phyloP scores from a whole-genome alignment of 2,888 invertebrate genomes.

The Hylaea fasciaria region DNA sequence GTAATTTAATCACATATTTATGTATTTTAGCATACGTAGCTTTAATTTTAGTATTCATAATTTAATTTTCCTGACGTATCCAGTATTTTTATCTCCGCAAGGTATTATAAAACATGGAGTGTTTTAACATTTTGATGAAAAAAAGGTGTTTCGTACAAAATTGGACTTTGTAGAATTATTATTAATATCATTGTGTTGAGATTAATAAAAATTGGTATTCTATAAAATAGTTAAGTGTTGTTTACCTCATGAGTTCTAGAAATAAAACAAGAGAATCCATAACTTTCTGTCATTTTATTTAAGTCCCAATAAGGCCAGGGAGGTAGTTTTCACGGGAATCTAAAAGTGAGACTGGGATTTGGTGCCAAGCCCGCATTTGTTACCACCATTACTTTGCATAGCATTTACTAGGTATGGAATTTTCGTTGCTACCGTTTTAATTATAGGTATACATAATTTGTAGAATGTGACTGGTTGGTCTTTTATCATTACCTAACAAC shows the following conservation, averaged over 20 bases:
- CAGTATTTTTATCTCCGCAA: constrained; percentile 62
- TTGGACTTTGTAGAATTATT: constrained; percentile 47
- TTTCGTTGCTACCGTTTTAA: too few species aligned
- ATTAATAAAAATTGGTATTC: constrained; percentile 67
- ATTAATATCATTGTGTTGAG: constrained; percentile 62
- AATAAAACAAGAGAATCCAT: constrained; percentile 81
- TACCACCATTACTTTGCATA: too few species aligned
- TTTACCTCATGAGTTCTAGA: constrained; percentile 85
- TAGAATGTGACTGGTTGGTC: too few species aligned
- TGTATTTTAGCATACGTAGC: constrained; percentile 77
- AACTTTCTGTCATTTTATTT: constrained; percentile 56
- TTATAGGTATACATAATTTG: too few species aligned
- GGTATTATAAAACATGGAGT: constrained; percentile 62
- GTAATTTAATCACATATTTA: constrained; percentile 76
- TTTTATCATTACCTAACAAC: too few species aligned
- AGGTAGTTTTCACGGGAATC: too few species aligned
- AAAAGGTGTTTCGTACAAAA: constrained; percentile 58
- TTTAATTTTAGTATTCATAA: constrained; percentile 73
- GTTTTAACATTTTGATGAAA: constrained; percentile 56
- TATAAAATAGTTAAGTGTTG: constrained; percentile 77
- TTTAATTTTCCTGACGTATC: constrained; percentile 40
- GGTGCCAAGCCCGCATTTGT: too few species aligned
- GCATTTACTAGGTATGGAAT: too few species aligned
- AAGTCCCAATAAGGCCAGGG: neutral
- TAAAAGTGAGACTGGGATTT: too few species aligned